A percentile compares a stretch with the other conserved stretches of the same genome.
Evolutionary conservation across 2,113 vertebrate genomes (phyloP).

Genomic region (Aptenodytes patagonicus): DNA sequence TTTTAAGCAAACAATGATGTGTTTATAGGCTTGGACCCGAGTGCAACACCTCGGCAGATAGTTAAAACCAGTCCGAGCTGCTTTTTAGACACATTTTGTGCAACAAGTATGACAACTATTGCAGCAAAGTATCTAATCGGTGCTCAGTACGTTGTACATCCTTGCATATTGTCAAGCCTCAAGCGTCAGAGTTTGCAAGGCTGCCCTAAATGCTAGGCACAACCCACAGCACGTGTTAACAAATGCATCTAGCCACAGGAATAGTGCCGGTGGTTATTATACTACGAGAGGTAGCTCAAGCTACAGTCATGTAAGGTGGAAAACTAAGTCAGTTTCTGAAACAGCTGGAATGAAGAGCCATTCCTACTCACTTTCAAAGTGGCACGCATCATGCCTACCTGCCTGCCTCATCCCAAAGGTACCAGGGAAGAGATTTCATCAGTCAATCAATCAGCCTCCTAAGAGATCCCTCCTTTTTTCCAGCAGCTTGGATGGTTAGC

Average conservation of each 20-base stretch:
- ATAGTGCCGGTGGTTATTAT: too few relatives aligned
- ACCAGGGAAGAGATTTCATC: neutral
- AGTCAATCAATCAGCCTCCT: neutral
- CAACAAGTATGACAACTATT: neutral
- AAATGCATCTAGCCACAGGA: neutral
- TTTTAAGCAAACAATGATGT: neutral
- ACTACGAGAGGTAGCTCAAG: neutral
- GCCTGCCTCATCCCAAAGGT: neutral
- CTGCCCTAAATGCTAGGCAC: neutral
- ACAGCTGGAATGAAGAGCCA: neutral
- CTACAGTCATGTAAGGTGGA: neutral
- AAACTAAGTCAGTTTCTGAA: neutral
- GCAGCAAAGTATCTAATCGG: neutral
- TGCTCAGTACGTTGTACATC: fast-evolving
- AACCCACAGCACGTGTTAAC: fast-evolving
- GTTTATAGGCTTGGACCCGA: neutral
- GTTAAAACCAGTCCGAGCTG: neutral
- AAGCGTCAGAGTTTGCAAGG: neutral
- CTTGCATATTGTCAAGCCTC: neutral
- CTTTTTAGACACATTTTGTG: neutral
- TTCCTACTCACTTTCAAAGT: neutral
- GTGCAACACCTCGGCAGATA: neutral
- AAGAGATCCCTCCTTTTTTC: neutral
- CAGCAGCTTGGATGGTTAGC: neutral
- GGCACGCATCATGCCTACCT: neutral